Percentiles rank a stretch among this genome's conserved stretches.
phyloP scores from a whole-genome alignment of 92 coral and sea anemone species.

The Muricea muricata region DNA sequence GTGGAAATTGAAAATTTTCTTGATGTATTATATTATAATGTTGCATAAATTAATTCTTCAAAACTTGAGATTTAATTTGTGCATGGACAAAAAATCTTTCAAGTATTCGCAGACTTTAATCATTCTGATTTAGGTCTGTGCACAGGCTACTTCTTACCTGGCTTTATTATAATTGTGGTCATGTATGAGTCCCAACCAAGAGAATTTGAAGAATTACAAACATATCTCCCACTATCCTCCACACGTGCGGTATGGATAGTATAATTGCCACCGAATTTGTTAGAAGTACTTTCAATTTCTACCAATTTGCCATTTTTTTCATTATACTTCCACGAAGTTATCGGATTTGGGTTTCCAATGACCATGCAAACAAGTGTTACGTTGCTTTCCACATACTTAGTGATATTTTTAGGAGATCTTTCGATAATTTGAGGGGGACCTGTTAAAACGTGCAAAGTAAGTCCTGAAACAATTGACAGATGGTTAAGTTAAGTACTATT shows the following conservation, averaged over 20 bases:
- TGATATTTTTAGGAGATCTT: constrained; percentile 25
- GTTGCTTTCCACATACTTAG: constrained; percentile 29
- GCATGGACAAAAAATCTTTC: no score
- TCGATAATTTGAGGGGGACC: constrained; percentile 42
- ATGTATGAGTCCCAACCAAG: constrained; percentile 4
- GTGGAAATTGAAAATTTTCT: no score
- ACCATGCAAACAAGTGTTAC: constrained; percentile 49
- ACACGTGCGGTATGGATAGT: not conserved
- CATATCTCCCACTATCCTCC: constrained; percentile 1
- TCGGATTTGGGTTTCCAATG: constrained; percentile 50
- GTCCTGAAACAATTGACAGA: not conserved
- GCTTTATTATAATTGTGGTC: not conserved
- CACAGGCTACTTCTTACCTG: not conserved
- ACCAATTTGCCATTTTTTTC: not conserved
- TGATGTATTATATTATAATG: no score
- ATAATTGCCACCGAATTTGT: not conserved
- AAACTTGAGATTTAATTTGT: no score
- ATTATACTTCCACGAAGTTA: constrained; percentile 29
- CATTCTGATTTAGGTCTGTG: no score
- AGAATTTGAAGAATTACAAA: constrained; percentile 4
- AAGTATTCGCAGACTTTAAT: no score
- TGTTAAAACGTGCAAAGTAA: not conserved
- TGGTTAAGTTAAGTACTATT: no score
- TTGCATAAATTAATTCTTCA: no score
- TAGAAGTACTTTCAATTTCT: not conserved